A percentile compares a stretch with the other conserved stretches of the same genome.
phyloP scores from a whole-genome alignment of 37 sponge, comb jelly and placozoan genomes.

The Theonella swinhoei region DNA sequence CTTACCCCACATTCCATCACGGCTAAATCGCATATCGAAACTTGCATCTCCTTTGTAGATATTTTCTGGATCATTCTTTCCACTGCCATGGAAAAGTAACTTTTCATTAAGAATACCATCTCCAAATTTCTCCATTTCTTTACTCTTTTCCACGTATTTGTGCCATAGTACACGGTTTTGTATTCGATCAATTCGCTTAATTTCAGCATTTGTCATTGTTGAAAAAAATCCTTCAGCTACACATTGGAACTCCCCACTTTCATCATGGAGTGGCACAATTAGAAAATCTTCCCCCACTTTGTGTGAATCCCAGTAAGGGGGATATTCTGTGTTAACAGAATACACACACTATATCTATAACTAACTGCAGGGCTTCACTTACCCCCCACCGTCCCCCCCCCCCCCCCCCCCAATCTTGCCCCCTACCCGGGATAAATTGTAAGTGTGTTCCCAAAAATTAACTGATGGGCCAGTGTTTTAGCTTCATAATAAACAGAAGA shows the following conservation, averaged over 20 bases:
- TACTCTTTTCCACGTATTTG: conserved; percentile 29
- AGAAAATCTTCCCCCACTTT: neutral
- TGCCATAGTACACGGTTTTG: conserved; percentile 67
- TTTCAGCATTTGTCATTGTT: conserved; percentile 25
- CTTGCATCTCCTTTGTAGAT: conserved; percentile 57
- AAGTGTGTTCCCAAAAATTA: no score
- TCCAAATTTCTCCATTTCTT: conserved; percentile 6
- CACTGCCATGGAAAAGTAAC: conserved; percentile 61
- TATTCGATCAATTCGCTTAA: conserved; percentile 50
- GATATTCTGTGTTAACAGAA: conserved; percentile 11
- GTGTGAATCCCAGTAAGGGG: conserved; percentile 50
- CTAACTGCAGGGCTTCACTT: no score
- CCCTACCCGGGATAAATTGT: no score
- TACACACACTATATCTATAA: no score
- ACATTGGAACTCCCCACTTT: conserved; percentile 22
- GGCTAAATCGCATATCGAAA: conserved; percentile 64
- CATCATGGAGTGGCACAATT: neutral
- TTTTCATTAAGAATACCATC: conserved; percentile 10
- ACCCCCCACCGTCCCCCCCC: no score
- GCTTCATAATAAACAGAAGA: no score
- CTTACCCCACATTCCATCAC: conserved; percentile 66
- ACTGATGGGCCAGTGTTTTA: no score
- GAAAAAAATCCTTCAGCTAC: conserved; percentile 15
- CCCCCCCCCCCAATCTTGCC: no score
- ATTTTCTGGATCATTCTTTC: conserved; percentile 31